Base-by-base conservation (phyloP, 1,140 invertebrate genomes). In the Leptopilina clavipes region DNA sequence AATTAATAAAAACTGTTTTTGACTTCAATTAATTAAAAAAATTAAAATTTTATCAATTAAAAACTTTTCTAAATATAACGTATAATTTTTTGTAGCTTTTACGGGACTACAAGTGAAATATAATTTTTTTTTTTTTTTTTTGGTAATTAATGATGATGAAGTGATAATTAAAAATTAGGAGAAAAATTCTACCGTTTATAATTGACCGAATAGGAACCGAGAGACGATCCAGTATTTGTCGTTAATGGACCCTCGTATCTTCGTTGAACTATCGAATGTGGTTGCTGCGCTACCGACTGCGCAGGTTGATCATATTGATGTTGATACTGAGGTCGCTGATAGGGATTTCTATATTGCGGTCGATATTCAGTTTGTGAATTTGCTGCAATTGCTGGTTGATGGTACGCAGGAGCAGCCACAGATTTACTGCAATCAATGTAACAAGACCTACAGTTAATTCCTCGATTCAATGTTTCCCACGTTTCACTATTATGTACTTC, bases 141-240 rank as follows among this genome's bases (percentile, higher is more conserved):
- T 48, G 44, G 44, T 48, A 8, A 40, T 40, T 40, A 40, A 40
- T 40, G 0, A 40, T 40, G 6, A 31, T 40, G 0, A 40, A 40
- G 0, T 40, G 7, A 48, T 48, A 12, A 48, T 14, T 48, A 14
- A 48, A 48, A 48, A 14, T 1, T 48, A n/a, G 11, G n/a, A 48
- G 43, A 44, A 48, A 48, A 52, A n/a, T 52, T 52, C 48, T 52
- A 52, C 84, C 83, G 79, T 72, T 80, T 92, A 84, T 95, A 95
- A 81, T 93, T 92, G 59, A 95, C 92, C 18, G 92, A 91, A 85
- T 95, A 95, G 14, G 94, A 94, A 19, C 94, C 94, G 11, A 85
- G 25, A 37, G 82, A 89, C 91, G n/a, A 93, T 81, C 94, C 93
- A 70, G 94, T 91, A 80, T 93, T 94, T 59, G 92, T 90, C 0